phyloP scores from a whole-genome alignment of 2,113 vertebrate species.

The Bostrychus sinensis region DNA sequence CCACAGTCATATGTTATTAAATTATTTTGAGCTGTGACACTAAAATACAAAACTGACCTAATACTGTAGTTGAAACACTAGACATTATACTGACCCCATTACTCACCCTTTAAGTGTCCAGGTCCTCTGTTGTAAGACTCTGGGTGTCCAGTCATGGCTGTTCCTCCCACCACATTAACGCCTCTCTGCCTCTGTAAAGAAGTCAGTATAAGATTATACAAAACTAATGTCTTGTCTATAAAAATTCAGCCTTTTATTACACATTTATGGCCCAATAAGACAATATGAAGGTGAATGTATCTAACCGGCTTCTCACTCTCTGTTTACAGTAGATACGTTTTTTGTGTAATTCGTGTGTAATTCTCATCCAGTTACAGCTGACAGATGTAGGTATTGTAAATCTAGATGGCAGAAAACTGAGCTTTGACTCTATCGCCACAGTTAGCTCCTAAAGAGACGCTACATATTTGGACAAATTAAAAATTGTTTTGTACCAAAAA shows the following conservation, averaged over 20 bases:
- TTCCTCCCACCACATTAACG: conserved; percentile 32
- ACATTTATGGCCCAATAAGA: not conserved
- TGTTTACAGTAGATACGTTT: not conserved
- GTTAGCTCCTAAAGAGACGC: too few relatives aligned
- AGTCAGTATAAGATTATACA: conserved; percentile 10
- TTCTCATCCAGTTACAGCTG: not conserved
- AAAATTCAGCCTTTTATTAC: not conserved
- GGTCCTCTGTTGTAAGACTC: conserved; percentile 27
- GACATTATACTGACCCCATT: conserved; percentile 16
- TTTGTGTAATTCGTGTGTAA: too few relatives aligned
- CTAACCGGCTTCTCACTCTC: not conserved
- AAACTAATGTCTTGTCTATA: not conserved
- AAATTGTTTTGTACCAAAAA: too few relatives aligned
- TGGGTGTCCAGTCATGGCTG: conserved; percentile 32
- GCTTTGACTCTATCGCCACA: not conserved
- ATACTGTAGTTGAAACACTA: conserved; percentile 19
- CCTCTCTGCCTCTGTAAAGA: conserved; percentile 53
- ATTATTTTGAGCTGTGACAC: conserved; percentile 11
- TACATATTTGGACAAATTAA: too few relatives aligned
- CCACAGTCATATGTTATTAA: not conserved
- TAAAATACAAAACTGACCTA: conserved; percentile 32
- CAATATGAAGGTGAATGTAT: not conserved
- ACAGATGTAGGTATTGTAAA: not conserved
- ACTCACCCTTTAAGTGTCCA: conserved; percentile 52
- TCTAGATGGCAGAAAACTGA: not conserved